phyloP scores from a whole-genome alignment of 2,113 vertebrate genomes.

The Oryzias curvinotus region DNA sequence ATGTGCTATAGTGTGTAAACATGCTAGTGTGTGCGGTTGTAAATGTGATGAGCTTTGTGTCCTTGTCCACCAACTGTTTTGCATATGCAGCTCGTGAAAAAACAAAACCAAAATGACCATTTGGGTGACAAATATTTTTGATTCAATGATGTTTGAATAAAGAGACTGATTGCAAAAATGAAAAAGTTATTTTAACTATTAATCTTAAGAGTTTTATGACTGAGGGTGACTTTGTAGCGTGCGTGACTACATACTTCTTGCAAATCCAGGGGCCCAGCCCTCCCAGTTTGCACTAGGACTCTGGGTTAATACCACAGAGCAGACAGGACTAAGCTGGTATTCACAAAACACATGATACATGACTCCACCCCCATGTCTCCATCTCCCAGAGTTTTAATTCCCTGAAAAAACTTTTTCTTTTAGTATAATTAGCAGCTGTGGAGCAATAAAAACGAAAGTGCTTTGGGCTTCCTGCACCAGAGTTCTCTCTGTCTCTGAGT shows the following conservation, averaged over 20 bases:
- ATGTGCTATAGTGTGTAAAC: too few species aligned
- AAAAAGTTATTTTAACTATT: not conserved
- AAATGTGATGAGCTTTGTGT: too few species aligned
- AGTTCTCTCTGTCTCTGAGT: not conserved
- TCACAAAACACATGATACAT: conserved; percentile 48
- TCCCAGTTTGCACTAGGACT: conserved; percentile 8
- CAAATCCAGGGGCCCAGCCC: conserved; percentile 8
- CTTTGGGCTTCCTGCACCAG: conserved; percentile 14
- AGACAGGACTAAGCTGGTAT: conserved; percentile 45
- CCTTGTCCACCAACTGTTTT: too few species aligned
- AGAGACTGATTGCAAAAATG: too few species aligned
- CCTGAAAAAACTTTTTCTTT: conserved; percentile 3
- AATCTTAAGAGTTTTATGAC: not conserved
- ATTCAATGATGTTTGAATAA: too few species aligned
- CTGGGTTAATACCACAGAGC: conserved; percentile 34
- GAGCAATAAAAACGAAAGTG: not conserved
- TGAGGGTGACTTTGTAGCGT: conserved; percentile 30
- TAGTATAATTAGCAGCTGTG: conserved; percentile 30
- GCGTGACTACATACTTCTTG: conserved; percentile 21
- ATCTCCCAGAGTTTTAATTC: conserved; percentile 9
- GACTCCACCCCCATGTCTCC: conserved; percentile 21
- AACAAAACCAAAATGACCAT: too few species aligned
- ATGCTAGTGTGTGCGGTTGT: too few species aligned
- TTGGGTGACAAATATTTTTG: too few species aligned
- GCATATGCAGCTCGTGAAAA: too few species aligned